A percentile compares a stretch with the other conserved stretches of the same genome.
phyloP scores from a whole-genome alignment of 1,140 invertebrate species.

The Lasaia peninsularis region DNA sequence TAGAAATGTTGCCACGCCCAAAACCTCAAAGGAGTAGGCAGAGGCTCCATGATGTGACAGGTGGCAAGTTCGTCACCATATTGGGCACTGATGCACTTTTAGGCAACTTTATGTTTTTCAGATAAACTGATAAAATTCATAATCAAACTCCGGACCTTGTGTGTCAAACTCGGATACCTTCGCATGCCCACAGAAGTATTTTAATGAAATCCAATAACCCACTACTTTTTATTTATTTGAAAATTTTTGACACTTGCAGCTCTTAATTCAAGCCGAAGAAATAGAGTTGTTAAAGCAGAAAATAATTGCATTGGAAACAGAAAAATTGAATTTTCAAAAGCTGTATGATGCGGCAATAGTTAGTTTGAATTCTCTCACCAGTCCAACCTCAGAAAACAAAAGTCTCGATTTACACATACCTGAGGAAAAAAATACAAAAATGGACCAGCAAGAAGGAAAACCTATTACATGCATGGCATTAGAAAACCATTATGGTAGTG shows the following conservation, averaged over 20 bases:
- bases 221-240: too few species aligned
- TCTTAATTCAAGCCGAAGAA: conserved; percentile 74
- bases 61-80: too few species aligned
- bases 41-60: too few species aligned
- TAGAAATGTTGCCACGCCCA: too few species aligned
- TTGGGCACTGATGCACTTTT: too few species aligned
- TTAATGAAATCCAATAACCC: too few species aligned
- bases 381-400: conserved; percentile 62
- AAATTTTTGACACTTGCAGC: conserved; percentile 34
- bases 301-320: conserved; percentile 75
- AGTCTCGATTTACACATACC: conserved; percentile 53
- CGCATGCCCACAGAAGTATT: too few species aligned
- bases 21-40: too few species aligned
- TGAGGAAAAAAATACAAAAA: conserved; percentile 43
- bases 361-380: conserved; percentile 70
- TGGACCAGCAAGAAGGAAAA: conserved; percentile 37
- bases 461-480: conserved; percentile 64
- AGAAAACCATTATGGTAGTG: conserved; percentile 74
- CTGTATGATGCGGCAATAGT: conserved; percentile 73
- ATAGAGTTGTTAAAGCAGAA: conserved; percentile 78
- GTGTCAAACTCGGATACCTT: too few species aligned
- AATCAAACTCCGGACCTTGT: too few species aligned
- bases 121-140: too few species aligned
- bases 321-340: conserved; percentile 78
- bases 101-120: too few species aligned